A percentile compares a stretch with the other conserved stretches of the same genome.
Conservation (phyloP, 2,797 vertebrate species). For the Aphelocoma californica region DNA sequence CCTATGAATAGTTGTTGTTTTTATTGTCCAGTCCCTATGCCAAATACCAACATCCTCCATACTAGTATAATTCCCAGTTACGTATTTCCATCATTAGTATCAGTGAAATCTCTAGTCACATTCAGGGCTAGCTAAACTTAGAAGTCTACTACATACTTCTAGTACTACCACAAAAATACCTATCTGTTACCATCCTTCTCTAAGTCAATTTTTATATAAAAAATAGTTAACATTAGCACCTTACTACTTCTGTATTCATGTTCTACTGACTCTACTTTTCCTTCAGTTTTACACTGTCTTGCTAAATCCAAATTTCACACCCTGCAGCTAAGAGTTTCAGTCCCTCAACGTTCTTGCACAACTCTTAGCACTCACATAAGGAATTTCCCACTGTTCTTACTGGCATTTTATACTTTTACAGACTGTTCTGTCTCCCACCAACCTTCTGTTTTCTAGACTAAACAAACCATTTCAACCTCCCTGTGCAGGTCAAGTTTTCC, state of each 20-base stretch:
- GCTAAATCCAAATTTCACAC: neutral
- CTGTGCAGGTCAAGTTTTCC: neutral
- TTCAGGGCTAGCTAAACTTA: neutral
- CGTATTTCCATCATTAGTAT: neutral
- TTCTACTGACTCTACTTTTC: neutral
- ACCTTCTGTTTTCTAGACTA: constrained; percentile 24
- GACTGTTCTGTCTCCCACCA: neutral
- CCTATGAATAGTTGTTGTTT: neutral
- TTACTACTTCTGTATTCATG: neutral
- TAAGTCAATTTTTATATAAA: neutral
- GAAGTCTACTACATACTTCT: neutral
- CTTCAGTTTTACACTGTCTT: neutral
- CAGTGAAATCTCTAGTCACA: neutral
- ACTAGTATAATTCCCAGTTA: neutral
- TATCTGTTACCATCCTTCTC: neutral
- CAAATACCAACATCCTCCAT: neutral
- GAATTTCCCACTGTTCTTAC: neutral
- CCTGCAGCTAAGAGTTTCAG: neutral
- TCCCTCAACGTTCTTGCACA: neutral
- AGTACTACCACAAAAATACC: neutral
- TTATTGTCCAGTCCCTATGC: neutral
- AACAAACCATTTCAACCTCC: constrained; percentile 34
- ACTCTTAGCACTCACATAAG: neutral
- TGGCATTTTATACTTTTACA: neutral
- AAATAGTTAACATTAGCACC: neutral